phyloP scores from a whole-genome alignment of 2,888 invertebrate genomes.

The Parapristionchus giblindavisi region DNA sequence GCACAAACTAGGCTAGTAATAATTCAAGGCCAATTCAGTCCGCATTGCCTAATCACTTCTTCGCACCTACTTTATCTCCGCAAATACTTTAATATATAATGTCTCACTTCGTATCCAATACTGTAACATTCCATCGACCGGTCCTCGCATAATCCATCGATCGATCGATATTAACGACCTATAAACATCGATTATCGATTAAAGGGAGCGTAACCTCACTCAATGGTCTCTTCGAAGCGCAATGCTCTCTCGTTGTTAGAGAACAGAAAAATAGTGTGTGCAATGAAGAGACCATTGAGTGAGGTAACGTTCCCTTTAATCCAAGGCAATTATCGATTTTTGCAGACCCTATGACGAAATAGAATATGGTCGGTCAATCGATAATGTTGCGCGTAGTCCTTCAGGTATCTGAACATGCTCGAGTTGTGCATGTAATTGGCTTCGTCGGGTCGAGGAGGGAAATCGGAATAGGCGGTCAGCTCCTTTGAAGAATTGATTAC shows the following conservation, averaged over 20 bases:
- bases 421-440: slow-evolving; percentile 72
- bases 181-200: no score
- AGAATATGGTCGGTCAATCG: slow-evolving; percentile 57
- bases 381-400: slow-evolving; percentile 61
- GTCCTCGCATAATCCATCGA: not conserved
- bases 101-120: not conserved
- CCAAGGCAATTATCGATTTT: no score
- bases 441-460: slow-evolving; percentile 71
- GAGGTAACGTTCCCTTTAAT: no score
- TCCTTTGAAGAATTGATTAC: slow-evolving; percentile 71
- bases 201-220: no score
- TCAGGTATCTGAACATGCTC: slow-evolving; percentile 51
- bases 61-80: no score
- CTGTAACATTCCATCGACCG: slow-evolving; percentile 21
- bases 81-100: not conserved
- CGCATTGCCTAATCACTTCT: no score
- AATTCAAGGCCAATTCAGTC: no score
- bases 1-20: no score
- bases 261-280: no score
- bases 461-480: slow-evolving; percentile 70
- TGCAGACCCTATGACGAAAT: slow-evolving; percentile 42
- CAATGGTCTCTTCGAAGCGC: no score
- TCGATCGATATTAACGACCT: slow-evolving; percentile 14
- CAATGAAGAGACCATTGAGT: no score
- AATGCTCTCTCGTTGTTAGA: no score